A percentile compares a stretch with the other conserved stretches of the same genome.
phyloP scores from a whole-genome alignment of 2,113 vertebrate genomes.

The Phoxinus phoxinus region DNA sequence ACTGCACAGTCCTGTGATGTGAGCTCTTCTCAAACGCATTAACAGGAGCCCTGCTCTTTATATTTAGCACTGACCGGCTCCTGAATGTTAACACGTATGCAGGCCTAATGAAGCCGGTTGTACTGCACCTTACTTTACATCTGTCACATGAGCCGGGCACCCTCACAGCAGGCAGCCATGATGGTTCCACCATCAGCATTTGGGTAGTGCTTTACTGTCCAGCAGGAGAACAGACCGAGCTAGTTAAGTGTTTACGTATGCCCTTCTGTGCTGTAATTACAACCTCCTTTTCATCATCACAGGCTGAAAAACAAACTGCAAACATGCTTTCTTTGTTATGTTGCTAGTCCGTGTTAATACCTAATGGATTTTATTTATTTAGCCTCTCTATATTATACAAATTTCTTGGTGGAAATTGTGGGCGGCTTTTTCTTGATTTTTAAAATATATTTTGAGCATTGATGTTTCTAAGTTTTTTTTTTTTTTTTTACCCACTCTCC shows the following conservation, averaged over 20 bases:
- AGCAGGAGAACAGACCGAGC: conserved; percentile 16
- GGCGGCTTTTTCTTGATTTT: background rate
- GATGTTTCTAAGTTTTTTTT: background rate
- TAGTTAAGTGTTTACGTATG: conserved; percentile 27
- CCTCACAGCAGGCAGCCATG: conserved; percentile 48
- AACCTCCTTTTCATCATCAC: background rate
- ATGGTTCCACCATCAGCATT: conserved; percentile 7
- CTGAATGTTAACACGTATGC: background rate
- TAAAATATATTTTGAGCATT: no score
- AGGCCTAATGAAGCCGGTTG: conserved; percentile 22
- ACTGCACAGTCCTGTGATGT: conserved; percentile 64
- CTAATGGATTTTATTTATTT: background rate
- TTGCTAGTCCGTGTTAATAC: background rate
- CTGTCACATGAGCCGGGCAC: conserved; percentile 60
- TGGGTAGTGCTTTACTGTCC: conserved; percentile 34
- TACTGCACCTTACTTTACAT: conserved; percentile 62
- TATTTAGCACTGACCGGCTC: background rate
- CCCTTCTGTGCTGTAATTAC: conserved; percentile 12
- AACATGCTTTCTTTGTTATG: background rate
- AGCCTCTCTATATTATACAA: background rate
- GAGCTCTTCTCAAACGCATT: conserved; percentile 18
- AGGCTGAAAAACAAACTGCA: conserved; percentile 13
- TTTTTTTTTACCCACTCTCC: background rate
- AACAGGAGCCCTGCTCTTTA: background rate
- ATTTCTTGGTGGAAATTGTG: background rate